phyloP scores from a whole-genome alignment of 1,140 invertebrate species.

The Homalodisca vitripennis region DNA sequence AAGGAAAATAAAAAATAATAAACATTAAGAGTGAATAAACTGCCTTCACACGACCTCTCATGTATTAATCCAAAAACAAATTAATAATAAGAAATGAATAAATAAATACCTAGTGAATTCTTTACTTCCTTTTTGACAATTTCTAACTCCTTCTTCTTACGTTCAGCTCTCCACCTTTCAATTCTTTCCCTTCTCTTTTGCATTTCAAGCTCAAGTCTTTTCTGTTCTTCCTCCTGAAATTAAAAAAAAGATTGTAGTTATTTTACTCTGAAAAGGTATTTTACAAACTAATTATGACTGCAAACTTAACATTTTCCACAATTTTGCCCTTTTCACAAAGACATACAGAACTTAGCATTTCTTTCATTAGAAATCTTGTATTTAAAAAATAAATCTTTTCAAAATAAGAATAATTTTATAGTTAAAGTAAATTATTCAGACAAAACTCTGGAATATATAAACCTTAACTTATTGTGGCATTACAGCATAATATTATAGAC shows the following conservation, averaged over 20 bases:
- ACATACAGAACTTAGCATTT: no score
- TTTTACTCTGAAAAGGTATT: not conserved
- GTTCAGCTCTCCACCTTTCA: slow-evolving; percentile 85
- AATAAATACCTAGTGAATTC: slow-evolving; percentile 40
- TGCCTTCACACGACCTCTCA: not conserved
- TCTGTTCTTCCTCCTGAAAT: slow-evolving; percentile 78
- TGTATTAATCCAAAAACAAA: slow-evolving; percentile 29
- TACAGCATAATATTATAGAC: no score
- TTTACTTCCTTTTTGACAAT: slow-evolving; percentile 71
- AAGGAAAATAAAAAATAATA: no score
- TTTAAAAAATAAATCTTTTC: no score
- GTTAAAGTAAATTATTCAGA: no score
- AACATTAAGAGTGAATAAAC: not conserved
- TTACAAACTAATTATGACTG: not conserved
- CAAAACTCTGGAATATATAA: no score
- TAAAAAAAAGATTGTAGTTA: no score
- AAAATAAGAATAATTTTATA: no score
- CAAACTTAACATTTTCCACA: not conserved
- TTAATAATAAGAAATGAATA: slow-evolving; percentile 24
- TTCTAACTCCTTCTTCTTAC: slow-evolving; percentile 81
- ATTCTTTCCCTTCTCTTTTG: slow-evolving; percentile 92
- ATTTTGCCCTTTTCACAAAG: no score
- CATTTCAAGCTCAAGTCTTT: slow-evolving; percentile 92
- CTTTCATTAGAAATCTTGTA: no score
- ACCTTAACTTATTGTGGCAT: no score